phyloP scores from a whole-genome alignment of 2,113 vertebrate species.

The Cheirogaleus medius region DNA sequence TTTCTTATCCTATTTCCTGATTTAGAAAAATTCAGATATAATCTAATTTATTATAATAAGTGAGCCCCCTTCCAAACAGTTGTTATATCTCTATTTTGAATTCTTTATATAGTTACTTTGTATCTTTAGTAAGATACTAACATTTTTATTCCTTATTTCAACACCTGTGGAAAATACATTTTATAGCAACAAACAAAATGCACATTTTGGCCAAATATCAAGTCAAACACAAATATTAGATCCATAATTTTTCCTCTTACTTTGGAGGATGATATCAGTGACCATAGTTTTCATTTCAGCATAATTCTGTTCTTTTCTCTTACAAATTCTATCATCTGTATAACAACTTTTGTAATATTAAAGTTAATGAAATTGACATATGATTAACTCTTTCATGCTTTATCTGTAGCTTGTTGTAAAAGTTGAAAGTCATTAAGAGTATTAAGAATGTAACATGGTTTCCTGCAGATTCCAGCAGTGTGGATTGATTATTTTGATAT shows the following conservation, averaged over 20 bases:
- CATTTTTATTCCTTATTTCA: background rate
- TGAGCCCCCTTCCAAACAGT: background rate
- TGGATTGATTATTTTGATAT: background rate
- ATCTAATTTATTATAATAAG: background rate
- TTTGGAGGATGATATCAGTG: conserved; percentile 3
- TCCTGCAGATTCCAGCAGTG: background rate
- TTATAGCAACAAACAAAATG: conserved; percentile 6
- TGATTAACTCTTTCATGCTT: conserved; percentile 3
- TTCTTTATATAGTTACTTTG: background rate
- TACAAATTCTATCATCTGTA: background rate
- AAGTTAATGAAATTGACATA: background rate
- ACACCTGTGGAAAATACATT: background rate
- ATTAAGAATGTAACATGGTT: background rate
- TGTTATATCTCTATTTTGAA: background rate
- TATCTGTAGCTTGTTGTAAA: background rate
- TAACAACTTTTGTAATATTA: background rate
- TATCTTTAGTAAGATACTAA: conserved; percentile 6
- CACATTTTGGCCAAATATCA: background rate
- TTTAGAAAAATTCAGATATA: background rate
- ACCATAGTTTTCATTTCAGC: background rate
- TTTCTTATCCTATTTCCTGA: background rate
- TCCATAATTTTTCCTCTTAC: background rate
- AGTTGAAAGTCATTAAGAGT: background rate
- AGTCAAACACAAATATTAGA: background rate
- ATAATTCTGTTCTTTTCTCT: background rate